Conservation (phyloP, 37 sponge, comb jelly and placozoan genomes). For the Ephydatia muelleri region DNA sequence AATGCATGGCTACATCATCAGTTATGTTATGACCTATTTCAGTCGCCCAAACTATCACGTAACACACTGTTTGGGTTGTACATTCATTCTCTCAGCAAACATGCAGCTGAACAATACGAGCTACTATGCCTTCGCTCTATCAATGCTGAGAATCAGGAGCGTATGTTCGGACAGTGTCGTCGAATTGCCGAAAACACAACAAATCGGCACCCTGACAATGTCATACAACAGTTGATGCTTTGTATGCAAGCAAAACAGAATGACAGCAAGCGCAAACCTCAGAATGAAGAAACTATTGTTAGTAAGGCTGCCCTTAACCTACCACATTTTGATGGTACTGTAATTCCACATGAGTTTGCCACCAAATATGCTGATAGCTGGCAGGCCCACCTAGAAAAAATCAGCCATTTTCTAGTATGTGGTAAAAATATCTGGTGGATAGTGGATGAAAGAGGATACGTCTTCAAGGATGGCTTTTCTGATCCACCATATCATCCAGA, state of each 20-base stretch:
- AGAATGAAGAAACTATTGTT: conserved; percentile 5
- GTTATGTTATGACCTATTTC: conserved; percentile 7
- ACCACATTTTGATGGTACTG: background rate
- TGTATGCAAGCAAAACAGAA: conserved; percentile 3
- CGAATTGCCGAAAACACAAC: background rate
- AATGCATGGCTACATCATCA: conserved; percentile 29
- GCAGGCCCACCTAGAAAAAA: conserved; percentile 20
- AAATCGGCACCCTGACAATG: conserved; percentile 28
- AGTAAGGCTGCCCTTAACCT: background rate
- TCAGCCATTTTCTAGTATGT: background rate
- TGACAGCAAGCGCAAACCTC: background rate
- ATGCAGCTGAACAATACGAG: conserved; percentile 23
- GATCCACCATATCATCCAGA: conserved; percentile 17
- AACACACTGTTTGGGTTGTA: conserved; percentile 15
- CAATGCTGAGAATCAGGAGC: conserved; percentile 34
- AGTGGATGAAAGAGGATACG: background rate
- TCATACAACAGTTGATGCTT: conserved; percentile 5
- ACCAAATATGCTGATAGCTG: background rate
- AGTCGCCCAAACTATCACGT: background rate
- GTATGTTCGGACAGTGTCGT: conserved; percentile 23
- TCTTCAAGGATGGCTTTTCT: conserved; percentile 12
- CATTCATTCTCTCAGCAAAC: conserved; percentile 8
- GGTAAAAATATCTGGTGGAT: conserved; percentile 33
- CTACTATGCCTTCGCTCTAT: conserved; percentile 5
- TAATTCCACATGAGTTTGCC: background rate